Evolutionary conservation across 2,797 vertebrate genomes (phyloP).

Genomic region (Xyrichtys novacula): DNA sequence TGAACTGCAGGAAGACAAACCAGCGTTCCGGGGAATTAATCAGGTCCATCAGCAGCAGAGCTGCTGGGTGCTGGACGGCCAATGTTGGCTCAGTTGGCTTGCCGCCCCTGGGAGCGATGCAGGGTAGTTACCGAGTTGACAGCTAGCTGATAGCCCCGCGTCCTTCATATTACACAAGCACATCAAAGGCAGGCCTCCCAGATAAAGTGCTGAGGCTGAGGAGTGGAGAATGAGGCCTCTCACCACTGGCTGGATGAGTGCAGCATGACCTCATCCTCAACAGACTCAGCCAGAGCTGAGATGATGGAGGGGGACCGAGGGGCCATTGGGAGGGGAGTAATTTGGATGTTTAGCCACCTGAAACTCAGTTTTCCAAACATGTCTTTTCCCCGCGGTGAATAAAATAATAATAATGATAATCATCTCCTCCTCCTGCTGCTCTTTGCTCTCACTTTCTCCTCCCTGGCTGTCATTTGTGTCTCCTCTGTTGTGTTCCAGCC

Average conservation of each 20-base stretch:
- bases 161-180: slow-evolving; percentile 86
- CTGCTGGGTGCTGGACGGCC: slow-evolving; percentile 73
- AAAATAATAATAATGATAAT: slow-evolving; percentile 76
- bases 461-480: slow-evolving; percentile 65
- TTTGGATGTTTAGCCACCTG: slow-evolving; percentile 79
- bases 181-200: slow-evolving; percentile 85
- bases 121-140: slow-evolving; percentile 88
- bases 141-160: slow-evolving; percentile 87
- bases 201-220: slow-evolving; percentile 71
- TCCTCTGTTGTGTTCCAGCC: slow-evolving; percentile 69
- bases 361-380: slow-evolving; percentile 76
- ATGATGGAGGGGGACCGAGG: slow-evolving; percentile 67
- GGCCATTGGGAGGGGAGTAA: slow-evolving; percentile 66
- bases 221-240: slow-evolving; percentile 79
- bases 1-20: slow-evolving; percentile 90
- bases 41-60: slow-evolving; percentile 88
- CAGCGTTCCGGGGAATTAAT: slow-evolving; percentile 92
- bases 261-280: slow-evolving; percentile 85
- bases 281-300: slow-evolving; percentile 77
- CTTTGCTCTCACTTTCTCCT: slow-evolving; percentile 60
- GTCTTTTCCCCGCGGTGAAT: slow-evolving; percentile 69
- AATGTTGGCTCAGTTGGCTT: slow-evolving; percentile 69
- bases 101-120: slow-evolving; percentile 81
- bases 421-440: slow-evolving; percentile 48
- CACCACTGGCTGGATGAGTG: slow-evolving; percentile 82